phyloP scores from a whole-genome alignment of 2,113 vertebrate genomes.

The Manacus vitellinus region DNA sequence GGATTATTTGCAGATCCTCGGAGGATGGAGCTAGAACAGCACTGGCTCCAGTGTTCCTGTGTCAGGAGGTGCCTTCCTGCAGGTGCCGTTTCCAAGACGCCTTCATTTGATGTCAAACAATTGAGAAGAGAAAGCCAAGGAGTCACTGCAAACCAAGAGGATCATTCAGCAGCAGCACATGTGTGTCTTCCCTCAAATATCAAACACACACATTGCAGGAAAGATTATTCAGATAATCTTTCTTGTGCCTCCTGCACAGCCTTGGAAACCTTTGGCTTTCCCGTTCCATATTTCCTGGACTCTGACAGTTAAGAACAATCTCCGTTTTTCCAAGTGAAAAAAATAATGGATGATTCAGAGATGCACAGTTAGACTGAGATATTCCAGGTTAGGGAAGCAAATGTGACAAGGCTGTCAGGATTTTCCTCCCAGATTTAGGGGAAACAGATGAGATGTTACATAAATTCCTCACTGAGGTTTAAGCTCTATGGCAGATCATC shows the following conservation, averaged over 20 bases:
- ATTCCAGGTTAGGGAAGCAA: not conserved
- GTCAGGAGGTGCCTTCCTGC: not conserved
- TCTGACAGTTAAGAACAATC: not conserved
- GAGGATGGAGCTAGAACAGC: not conserved
- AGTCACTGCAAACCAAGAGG: not conserved
- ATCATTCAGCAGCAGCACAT: not conserved
- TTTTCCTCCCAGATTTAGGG: not conserved
- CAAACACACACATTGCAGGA: fast-evolving
- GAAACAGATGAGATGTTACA: not conserved
- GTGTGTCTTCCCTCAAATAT: not conserved
- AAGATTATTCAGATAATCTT: not conserved
- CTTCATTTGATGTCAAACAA: not conserved
- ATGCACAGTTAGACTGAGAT: not conserved
- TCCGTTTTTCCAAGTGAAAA: not conserved
- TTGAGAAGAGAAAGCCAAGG: not conserved
- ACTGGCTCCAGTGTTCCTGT: not conserved
- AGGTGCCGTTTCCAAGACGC: not conserved
- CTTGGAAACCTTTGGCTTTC: not conserved
- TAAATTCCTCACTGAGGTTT: not conserved
- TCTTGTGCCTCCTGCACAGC: not conserved
- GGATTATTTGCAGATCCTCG: not conserved
- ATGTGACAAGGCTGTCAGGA: not conserved
- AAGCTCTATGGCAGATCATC: not conserved
- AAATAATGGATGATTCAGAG: not conserved
- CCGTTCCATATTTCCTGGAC: not conserved